phyloP scores from a whole-genome alignment of 2,113 vertebrate species.

The Eudyptes chrysolophus region DNA sequence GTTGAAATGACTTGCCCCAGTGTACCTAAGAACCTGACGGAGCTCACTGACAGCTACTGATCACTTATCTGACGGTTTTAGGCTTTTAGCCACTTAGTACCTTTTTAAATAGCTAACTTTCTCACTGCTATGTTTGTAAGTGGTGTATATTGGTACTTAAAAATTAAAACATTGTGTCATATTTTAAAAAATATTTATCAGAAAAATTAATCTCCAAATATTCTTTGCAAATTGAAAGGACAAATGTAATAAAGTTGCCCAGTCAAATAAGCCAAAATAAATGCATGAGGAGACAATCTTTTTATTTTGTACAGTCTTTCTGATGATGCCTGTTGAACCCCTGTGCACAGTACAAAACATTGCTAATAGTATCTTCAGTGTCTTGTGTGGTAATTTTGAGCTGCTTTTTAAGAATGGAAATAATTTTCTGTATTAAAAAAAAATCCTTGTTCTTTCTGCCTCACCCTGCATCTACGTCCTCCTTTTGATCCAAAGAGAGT shows the following conservation, averaged over 20 bases:
- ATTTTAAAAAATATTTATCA: neutral
- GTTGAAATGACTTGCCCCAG: neutral
- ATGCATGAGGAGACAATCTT: neutral
- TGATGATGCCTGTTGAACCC: neutral
- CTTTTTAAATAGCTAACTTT: neutral
- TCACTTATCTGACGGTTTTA: neutral
- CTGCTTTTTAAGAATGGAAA: neutral
- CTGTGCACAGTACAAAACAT: neutral
- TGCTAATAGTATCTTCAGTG: neutral
- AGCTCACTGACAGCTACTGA: neutral
- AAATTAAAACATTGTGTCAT: neutral
- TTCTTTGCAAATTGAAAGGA: neutral
- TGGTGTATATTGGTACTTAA: neutral
- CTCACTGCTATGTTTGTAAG: neutral
- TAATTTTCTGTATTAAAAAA: neutral
- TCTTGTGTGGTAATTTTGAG: neutral
- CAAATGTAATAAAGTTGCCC: neutral
- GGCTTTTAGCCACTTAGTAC: neutral
- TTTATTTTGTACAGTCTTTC: neutral
- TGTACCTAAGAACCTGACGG: neutral
- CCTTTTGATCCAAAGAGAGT: neutral
- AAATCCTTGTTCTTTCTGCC: neutral
- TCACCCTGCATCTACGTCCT: neutral
- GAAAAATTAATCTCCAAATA: neutral
- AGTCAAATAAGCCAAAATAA: neutral